phyloP scores from a whole-genome alignment of 2,113 vertebrate genomes.

The Zeus faber region DNA sequence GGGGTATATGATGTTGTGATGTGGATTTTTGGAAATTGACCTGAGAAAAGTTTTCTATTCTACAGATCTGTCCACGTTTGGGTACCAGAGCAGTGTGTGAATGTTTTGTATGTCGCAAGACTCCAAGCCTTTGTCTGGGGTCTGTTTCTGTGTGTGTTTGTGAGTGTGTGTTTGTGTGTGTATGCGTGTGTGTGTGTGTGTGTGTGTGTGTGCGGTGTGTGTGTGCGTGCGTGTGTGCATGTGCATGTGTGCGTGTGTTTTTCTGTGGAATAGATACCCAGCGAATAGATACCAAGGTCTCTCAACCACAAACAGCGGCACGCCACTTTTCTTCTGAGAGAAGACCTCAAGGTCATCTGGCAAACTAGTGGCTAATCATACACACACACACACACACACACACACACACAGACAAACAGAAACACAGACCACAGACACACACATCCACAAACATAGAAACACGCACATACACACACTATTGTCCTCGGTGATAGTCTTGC shows the following conservation, averaged over 20 bases:
- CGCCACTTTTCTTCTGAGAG: slow-evolving; percentile 25
- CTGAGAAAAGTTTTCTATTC: no score
- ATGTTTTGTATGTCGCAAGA: background rate
- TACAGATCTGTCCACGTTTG: no score
- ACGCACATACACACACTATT: slow-evolving; percentile 2
- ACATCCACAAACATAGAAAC: background rate
- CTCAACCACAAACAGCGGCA: slow-evolving; percentile 38
- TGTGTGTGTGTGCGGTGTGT: slow-evolving; percentile 36
- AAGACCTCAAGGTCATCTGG: slow-evolving; percentile 41
- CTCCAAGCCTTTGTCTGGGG: background rate
- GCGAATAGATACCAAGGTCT: slow-evolving; percentile 30
- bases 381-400: slow-evolving; percentile 1
- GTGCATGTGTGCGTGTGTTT: slow-evolving; percentile 22
- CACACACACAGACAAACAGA: slow-evolving; percentile 4
- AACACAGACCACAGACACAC: slow-evolving; percentile 5
- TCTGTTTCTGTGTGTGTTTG: slow-evolving; percentile 15
- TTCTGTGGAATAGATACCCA: slow-evolving; percentile 37
- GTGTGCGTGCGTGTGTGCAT: slow-evolving; percentile 26
- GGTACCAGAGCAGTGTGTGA: background rate
- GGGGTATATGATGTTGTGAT: background rate
- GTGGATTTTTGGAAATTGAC: background rate
- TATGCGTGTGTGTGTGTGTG: slow-evolving; percentile 35
- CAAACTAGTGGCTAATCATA: background rate
- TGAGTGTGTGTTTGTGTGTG: slow-evolving; percentile 24
- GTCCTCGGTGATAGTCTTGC: background rate